Conservation (phyloP, 2,888 invertebrate species). For the Limnephilus marmoratus region DNA sequence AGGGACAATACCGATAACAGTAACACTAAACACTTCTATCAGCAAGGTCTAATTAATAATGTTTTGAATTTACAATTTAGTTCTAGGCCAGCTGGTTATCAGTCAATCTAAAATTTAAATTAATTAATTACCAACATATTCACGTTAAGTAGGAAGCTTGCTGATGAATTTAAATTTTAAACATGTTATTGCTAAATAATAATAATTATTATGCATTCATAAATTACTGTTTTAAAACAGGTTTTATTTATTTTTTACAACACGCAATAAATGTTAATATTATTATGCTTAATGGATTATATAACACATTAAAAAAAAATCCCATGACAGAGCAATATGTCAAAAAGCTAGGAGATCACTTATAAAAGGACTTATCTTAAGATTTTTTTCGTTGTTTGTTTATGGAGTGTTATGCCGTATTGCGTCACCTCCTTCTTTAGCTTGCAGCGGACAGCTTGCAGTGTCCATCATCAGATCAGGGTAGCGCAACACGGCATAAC, state of each 20-base stretch:
- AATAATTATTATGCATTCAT: background rate
- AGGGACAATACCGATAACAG: background rate
- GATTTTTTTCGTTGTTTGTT: no score
- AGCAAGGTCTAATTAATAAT: background rate
- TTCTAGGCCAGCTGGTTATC: slow-evolving; percentile 2
- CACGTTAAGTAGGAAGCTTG: background rate
- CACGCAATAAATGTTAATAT: background rate
- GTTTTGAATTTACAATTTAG: background rate
- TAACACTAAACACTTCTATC: background rate
- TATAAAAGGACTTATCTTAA: no score
- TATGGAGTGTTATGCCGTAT: no score
- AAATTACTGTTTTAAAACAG: background rate
- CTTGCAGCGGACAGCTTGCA: no score
- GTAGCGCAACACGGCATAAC: no score
- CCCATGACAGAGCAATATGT: no score
- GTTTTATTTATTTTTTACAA: background rate
- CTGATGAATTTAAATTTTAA: background rate
- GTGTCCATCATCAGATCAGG: no score
- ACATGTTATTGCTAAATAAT: background rate
- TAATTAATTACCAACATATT: background rate
- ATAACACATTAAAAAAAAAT: background rate
- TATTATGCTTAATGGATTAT: background rate
- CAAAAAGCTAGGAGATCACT: no score
- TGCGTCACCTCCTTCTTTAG: no score
- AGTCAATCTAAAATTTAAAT: background rate